These are phyloP conservation scores for Oceanodroma leucorhoa DNA, from an alignment of 2,797 vertebrate genomes.

Conservation along the genomic window DNA sequence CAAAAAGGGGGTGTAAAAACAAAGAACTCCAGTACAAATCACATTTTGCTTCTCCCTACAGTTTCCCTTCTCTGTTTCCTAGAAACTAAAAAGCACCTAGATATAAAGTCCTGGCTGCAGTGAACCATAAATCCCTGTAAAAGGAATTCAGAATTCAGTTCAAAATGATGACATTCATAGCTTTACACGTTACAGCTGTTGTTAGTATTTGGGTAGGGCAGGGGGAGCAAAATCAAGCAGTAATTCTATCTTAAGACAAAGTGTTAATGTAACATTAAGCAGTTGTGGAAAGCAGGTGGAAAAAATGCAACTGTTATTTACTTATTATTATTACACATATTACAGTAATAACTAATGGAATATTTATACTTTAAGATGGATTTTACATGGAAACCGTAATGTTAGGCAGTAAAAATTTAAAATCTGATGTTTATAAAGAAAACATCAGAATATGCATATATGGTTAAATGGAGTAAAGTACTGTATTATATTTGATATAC, in stretches of 20 bases:
- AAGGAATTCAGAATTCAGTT: background rate
- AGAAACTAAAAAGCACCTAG: background rate
- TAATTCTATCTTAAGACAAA: background rate
- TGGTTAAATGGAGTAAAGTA: background rate
- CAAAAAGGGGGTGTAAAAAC: background rate
- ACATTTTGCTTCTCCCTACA: background rate
- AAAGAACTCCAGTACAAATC: background rate
- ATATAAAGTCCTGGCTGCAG: background rate
- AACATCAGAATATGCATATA: background rate
- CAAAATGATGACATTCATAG: background rate
- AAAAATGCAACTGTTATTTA: background rate
- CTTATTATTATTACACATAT: background rate
- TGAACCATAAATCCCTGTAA: background rate
- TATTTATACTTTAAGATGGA: background rate
- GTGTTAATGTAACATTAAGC: background rate
- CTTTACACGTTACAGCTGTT: background rate
- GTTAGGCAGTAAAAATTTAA: background rate
- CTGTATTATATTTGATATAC: background rate
- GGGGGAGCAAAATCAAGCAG: background rate
- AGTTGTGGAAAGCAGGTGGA: background rate
- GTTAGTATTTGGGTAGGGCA: background rate
- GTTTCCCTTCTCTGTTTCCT: background rate
- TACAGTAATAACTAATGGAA: background rate
- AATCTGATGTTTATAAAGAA: background rate
- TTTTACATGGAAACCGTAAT: background rate